Evolutionary conservation across 2,113 vertebrate species (phyloP).

Genomic region (Potamarius usumacintae): DNA sequence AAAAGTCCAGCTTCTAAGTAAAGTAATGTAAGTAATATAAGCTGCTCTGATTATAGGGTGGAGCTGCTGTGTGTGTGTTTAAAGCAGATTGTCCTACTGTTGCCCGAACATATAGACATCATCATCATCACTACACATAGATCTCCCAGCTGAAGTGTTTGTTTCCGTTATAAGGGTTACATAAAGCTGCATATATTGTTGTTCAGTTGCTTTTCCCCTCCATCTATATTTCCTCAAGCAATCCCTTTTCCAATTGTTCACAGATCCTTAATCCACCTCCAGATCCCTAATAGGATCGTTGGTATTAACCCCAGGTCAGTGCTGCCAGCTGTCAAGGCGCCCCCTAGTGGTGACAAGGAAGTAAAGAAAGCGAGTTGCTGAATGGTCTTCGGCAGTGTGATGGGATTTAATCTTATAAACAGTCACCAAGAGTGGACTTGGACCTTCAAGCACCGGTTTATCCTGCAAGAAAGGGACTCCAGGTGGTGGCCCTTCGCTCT

Average conservation of each 20-base stretch:
- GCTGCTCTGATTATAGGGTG: neutral
- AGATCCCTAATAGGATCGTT: constrained; percentile 91
- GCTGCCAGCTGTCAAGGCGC: constrained; percentile 80
- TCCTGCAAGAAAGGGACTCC: neutral
- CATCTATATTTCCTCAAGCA: constrained; percentile 48
- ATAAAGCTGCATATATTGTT: neutral
- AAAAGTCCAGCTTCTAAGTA: neutral
- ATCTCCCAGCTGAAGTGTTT: neutral
- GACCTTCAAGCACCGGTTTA: constrained; percentile 52
- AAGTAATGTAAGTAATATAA: neutral
- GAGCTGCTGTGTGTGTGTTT: neutral
- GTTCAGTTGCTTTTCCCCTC: neutral
- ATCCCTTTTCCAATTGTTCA: constrained; percentile 85
- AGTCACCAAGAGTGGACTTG: constrained; percentile 60
- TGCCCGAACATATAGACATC: neutral
- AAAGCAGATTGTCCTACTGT: neutral
- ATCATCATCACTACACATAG: neutral
- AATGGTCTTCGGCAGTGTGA: constrained; percentile 60
- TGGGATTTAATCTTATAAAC: constrained; percentile 70
- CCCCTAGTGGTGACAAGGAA: constrained; percentile 71
- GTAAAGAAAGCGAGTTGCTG: constrained; percentile 7
- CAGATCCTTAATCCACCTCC: constrained; percentile 89
- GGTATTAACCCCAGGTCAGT: constrained; percentile 87
- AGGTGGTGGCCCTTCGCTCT: neutral
- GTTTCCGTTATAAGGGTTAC: neutral